Percentiles rank a stretch among this genome's conserved stretches.
These are phyloP conservation scores for Eolophus roseicapilla DNA, from an alignment of 2,113 vertebrate species.

Conservation along the genomic window DNA sequence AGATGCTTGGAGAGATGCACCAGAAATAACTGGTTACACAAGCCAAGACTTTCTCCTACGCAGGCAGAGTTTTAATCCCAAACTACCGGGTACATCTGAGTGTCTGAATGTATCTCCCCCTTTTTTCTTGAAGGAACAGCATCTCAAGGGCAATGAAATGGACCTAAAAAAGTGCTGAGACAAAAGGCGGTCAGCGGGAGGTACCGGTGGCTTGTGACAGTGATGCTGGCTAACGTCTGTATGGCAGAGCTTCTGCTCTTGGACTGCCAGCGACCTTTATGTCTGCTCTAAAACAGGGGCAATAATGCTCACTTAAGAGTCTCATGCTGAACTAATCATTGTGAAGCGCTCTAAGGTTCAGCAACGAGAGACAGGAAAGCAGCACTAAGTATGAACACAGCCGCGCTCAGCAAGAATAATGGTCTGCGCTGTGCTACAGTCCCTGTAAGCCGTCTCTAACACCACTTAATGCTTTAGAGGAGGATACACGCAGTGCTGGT, in stretches of 20 bases:
- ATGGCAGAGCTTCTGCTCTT: background rate
- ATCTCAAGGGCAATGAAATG: background rate
- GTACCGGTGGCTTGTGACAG: background rate
- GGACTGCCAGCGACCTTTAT: background rate
- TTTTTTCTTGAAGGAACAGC: background rate
- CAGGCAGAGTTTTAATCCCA: background rate
- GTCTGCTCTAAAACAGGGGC: background rate
- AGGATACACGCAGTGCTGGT: background rate
- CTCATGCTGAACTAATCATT: slow-evolving; percentile 5
- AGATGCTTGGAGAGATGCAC: background rate
- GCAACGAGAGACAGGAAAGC: background rate
- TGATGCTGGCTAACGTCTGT: background rate
- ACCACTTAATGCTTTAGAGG: background rate
- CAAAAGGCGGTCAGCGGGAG: background rate
- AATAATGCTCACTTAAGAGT: background rate
- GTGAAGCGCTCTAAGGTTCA: background rate
- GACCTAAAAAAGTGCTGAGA: background rate
- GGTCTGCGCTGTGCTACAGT: background rate
- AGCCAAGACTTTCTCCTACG: background rate
- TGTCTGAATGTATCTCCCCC: background rate
- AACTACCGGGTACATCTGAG: background rate
- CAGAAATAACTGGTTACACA: slow-evolving; percentile 14
- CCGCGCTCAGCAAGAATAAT: background rate
- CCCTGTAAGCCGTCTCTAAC: background rate
- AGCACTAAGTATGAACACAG: background rate